These are phyloP conservation scores for Drosophila athabasca DNA, from an alignment of 1,140 invertebrate genomes.

Conservation along the genomic window DNA sequence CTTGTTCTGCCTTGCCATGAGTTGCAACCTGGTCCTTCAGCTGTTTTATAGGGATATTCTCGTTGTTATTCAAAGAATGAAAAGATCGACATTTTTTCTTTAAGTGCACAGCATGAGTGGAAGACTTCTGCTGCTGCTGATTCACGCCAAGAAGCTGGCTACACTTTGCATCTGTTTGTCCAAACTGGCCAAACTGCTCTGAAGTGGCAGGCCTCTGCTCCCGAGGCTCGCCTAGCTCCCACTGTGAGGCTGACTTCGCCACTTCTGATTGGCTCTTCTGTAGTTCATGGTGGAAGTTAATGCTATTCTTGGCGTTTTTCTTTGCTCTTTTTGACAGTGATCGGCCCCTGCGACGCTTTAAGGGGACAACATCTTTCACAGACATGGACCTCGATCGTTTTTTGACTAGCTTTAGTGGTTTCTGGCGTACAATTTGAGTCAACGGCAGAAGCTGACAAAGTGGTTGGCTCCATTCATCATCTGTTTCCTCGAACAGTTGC, in stretches of 20 bases:
- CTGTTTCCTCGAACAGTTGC: slow-evolving; percentile 44
- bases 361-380: background rate
- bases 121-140: no score
- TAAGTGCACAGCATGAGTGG: background rate
- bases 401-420: background rate
- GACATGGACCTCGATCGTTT: background rate
- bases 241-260: no score
- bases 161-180: background rate
- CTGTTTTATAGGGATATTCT: background rate
- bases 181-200: no score
- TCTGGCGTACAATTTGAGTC: background rate
- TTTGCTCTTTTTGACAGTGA: no score
- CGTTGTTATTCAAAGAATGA: background rate
- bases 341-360: background rate
- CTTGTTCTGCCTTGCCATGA: no score
- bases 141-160: no score
- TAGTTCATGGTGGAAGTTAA: no score
- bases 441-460: background rate
- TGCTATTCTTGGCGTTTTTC: no score
- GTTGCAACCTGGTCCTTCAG: no score
- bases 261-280: no score
- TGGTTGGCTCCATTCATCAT: slow-evolving; percentile 40
- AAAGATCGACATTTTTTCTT: background rate
- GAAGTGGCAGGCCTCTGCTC: no score
- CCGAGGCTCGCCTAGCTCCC: no score